Conservation (phyloP, 2,888 invertebrate species). For the Ophraella communa region DNA sequence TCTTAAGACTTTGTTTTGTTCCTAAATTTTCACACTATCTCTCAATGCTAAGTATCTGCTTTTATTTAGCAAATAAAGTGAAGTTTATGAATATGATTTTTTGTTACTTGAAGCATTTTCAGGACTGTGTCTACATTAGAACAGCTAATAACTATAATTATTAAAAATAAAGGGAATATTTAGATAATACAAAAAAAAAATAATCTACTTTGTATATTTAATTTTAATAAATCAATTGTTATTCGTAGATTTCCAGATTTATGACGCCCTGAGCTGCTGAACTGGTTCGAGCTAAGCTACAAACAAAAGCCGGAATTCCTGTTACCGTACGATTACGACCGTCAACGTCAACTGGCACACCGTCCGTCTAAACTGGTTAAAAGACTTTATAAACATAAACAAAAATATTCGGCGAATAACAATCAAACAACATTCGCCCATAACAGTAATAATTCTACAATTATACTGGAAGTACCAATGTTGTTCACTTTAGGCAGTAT, state of each 20-base stretch:
- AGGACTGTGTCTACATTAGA: too few relatives aligned
- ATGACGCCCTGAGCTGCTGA: conserved; percentile 71
- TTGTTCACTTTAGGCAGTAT: conserved; percentile 70
- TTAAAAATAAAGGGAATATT: too few relatives aligned
- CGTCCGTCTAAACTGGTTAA: conserved; percentile 31
- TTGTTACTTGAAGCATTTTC: too few relatives aligned
- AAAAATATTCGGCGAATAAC: conserved; percentile 43
- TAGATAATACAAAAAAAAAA: too few relatives aligned
- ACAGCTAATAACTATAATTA: too few relatives aligned
- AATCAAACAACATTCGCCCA: conserved; percentile 38
- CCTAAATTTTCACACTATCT: too few relatives aligned
- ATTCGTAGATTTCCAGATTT: conserved; percentile 76
- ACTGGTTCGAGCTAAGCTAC: conserved; percentile 56
- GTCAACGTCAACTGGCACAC: conserved; percentile 9
- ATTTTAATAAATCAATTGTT: background rate
- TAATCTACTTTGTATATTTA: background rate
- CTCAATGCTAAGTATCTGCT: too few relatives aligned
- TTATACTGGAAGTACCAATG: conserved; percentile 69
- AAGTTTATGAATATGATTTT: too few relatives aligned
- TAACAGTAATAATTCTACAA: conserved; percentile 41
- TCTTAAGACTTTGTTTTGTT: too few relatives aligned
- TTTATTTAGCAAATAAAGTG: too few relatives aligned
- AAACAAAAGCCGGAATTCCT: conserved; percentile 55
- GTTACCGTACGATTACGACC: conserved; percentile 49
- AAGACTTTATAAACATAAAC: conserved; percentile 64